Evolutionary conservation across 2,113 vertebrate species (phyloP).

Genomic region (Notothenia coriiceps): DNA sequence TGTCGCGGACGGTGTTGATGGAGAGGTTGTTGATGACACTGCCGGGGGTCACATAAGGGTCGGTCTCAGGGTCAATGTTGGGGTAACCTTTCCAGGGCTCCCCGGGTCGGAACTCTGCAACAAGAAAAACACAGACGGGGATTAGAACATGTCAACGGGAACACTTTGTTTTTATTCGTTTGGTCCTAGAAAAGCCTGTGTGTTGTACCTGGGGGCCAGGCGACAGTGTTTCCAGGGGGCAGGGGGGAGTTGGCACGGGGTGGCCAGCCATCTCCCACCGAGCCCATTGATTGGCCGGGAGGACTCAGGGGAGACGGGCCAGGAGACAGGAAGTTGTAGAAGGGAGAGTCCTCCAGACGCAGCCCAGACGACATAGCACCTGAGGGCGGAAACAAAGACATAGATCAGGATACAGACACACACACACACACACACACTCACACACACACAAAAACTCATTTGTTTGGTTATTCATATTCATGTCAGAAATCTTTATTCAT

Average conservation of each 20-base stretch:
- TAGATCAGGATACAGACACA: not conserved
- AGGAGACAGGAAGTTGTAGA: slow-evolving; percentile 95
- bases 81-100: slow-evolving; percentile 99
- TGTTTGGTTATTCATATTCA: not conserved
- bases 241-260: slow-evolving; percentile 99
- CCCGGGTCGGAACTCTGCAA: slow-evolving; percentile 96
- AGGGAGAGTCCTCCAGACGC: slow-evolving; percentile 96
- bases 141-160: slow-evolving; percentile 7
- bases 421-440: not conserved
- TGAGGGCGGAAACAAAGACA: slow-evolving; percentile 52
- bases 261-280: slow-evolving; percentile 97
- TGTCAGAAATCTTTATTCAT: too few species aligned
- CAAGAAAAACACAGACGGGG: not conserved
- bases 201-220: slow-evolving; percentile 87
- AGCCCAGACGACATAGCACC: slow-evolving; percentile 99
- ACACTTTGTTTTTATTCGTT: not conserved
- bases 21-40: slow-evolving; percentile 99
- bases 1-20: slow-evolving; percentile 99
- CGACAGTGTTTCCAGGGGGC: slow-evolving; percentile 95
- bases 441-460: not conserved
- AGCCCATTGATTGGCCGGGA: slow-evolving; percentile 89
- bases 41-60: slow-evolving; percentile 99
- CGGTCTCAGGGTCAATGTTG: slow-evolving; percentile 99
- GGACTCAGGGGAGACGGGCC: slow-evolving; percentile 97
- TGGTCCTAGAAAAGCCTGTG: not conserved